Conservation (phyloP, 2,113 vertebrate genomes). For the Diadophis punctatus region DNA sequence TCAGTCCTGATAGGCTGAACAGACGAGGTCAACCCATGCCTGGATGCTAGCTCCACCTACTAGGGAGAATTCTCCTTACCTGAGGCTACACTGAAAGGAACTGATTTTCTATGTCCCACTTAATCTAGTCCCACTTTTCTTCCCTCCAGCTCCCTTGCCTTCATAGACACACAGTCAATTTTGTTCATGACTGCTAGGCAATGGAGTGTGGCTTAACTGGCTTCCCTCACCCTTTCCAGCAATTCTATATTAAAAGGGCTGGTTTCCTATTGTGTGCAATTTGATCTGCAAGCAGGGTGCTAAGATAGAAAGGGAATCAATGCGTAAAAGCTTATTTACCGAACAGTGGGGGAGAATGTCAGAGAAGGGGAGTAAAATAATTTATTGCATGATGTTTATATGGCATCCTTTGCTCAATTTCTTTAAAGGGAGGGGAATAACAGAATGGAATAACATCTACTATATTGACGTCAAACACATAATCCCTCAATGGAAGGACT, state of each 20-base stretch:
- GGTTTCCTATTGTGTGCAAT: background rate
- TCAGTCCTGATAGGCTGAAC: no score
- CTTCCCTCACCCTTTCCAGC: background rate
- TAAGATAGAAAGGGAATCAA: background rate
- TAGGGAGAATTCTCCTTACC: background rate
- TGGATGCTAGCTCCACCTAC: no score
- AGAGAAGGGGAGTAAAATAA: background rate
- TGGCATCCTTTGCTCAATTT: background rate
- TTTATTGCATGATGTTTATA: background rate
- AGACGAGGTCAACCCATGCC: no score
- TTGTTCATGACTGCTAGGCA: background rate
- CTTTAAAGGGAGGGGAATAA: background rate
- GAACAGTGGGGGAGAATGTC: background rate
- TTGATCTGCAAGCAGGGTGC: background rate
- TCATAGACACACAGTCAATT: background rate
- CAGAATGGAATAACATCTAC: background rate
- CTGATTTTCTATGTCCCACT: background rate
- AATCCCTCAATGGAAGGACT: background rate
- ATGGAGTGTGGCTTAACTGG: background rate
- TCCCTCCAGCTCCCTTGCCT: background rate
- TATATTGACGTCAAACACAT: background rate
- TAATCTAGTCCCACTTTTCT: background rate
- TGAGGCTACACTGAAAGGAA: background rate
- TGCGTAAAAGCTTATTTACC: background rate
- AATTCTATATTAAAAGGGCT: background rate